Conservation (phyloP, 2,888 invertebrate species). For the Tetropium fuscum region DNA sequence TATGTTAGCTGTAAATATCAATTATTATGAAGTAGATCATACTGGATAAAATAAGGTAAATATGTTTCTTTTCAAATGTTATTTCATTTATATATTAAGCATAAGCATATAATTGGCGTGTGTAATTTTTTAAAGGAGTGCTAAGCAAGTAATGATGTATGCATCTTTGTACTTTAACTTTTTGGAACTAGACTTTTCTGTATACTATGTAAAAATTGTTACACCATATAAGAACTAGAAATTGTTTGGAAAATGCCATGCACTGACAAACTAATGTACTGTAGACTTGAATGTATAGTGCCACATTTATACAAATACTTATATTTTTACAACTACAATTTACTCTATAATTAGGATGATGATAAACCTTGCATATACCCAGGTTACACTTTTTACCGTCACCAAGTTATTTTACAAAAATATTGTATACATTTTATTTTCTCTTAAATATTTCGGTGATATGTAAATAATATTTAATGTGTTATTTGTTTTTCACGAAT, state of each 20-base stretch:
- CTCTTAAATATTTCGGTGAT: background rate
- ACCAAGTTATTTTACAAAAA: background rate
- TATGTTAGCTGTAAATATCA: too few relatives aligned
- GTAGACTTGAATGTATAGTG: slow-evolving; percentile 35
- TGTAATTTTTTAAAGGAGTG: too few relatives aligned
- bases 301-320: slow-evolving; percentile 36
- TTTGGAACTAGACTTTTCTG: too few relatives aligned
- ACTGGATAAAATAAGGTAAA: too few relatives aligned
- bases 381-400: background rate
- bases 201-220: too few relatives aligned
- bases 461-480: background rate
- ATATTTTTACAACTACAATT: slow-evolving; percentile 36
- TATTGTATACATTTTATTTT: background rate
- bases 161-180: too few relatives aligned
- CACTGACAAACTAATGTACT: slow-evolving; percentile 4
- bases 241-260: background rate
- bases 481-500: too few relatives aligned
- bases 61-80: too few relatives aligned
- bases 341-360: background rate
- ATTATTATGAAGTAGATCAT: too few relatives aligned
- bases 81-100: too few relatives aligned
- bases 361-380: background rate
- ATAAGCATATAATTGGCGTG: too few relatives aligned
- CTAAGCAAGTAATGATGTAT: too few relatives aligned
- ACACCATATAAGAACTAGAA: background rate